These are phyloP conservation scores for Pyrrhosoma nymphula DNA, from an alignment of 2,888 invertebrate species.

Conservation along the genomic window DNA sequence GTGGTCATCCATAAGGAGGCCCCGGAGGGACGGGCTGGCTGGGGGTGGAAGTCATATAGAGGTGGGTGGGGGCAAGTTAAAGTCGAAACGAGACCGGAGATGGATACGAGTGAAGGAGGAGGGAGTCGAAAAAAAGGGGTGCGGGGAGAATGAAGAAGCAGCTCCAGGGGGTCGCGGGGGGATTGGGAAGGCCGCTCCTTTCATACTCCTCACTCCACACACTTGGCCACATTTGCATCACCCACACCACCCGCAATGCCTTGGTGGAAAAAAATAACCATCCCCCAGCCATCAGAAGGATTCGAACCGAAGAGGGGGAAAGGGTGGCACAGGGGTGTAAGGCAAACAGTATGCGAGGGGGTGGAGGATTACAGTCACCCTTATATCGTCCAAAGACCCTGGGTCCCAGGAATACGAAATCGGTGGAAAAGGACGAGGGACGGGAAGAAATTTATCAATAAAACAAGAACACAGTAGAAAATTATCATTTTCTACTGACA, in stretches of 20 bases:
- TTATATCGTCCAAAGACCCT: not conserved
- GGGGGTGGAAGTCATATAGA: not conserved
- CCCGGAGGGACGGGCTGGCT: not conserved
- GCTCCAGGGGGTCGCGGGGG: not conserved
- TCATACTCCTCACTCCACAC: not conserved
- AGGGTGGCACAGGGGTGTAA: not conserved
- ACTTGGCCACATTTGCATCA: not conserved
- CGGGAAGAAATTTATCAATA: not conserved
- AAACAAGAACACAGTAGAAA: not conserved
- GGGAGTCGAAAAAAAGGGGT: not conserved
- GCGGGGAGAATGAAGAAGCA: not conserved
- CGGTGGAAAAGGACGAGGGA: not conserved
- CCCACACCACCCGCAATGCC: not conserved
- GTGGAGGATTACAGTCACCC: not conserved
- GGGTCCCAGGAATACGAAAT: not conserved
- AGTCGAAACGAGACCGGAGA: slow-evolving; percentile 47
- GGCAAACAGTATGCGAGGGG: not conserved
- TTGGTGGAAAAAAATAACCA: not conserved
- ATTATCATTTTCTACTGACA: not conserved
- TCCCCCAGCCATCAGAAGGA: not conserved
- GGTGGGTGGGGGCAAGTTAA: slow-evolving; percentile 14
- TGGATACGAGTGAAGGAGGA: slow-evolving; percentile 42
- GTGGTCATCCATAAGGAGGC: slow-evolving; percentile 62
- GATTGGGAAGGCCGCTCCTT: not conserved
- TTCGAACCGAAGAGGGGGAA: not conserved